Evolutionary conservation across 2,113 vertebrate genomes (phyloP).

Genomic region (Myrmecophaga tridactyla): DNA sequence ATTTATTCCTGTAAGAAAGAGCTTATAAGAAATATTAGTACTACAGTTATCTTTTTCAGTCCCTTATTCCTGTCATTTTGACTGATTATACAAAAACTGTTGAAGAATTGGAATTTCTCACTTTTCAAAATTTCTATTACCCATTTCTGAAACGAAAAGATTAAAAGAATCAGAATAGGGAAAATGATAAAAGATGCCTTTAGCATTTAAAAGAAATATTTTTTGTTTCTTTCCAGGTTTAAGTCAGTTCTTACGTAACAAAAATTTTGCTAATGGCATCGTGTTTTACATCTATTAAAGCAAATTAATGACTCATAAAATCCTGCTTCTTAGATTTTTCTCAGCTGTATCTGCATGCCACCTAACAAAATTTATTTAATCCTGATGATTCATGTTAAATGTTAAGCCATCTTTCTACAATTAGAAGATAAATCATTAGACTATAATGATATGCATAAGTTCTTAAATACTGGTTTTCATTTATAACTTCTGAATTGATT

Average conservation of each 20-base stretch:
- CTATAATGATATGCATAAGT: slow-evolving; percentile 41
- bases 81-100: not conserved
- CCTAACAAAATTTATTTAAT: slow-evolving; percentile 52
- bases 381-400: slow-evolving; percentile 44
- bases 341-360: slow-evolving; percentile 37
- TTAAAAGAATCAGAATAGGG: not conserved
- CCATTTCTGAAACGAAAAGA: not conserved
- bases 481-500: slow-evolving; percentile 23
- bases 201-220: not conserved
- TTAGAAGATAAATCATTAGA: slow-evolving; percentile 71
- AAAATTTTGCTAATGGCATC: not conserved
- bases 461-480: not conserved
- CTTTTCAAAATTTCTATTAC: not conserved
- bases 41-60: not conserved
- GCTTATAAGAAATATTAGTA: not conserved
- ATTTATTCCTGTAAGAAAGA: not conserved
- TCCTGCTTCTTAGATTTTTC: slow-evolving; percentile 8
- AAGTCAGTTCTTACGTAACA: not conserved
- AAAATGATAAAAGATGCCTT: not conserved
- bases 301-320: not conserved
- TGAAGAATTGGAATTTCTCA: not conserved
- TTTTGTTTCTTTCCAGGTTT: not conserved
- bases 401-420: slow-evolving; percentile 54
- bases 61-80: not conserved
- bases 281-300: not conserved